Evolutionary conservation across 2,888 invertebrate species (phyloP), one percentile per base, ranked within the genome.

Genomic region (Microdon myrmicae): DNA sequence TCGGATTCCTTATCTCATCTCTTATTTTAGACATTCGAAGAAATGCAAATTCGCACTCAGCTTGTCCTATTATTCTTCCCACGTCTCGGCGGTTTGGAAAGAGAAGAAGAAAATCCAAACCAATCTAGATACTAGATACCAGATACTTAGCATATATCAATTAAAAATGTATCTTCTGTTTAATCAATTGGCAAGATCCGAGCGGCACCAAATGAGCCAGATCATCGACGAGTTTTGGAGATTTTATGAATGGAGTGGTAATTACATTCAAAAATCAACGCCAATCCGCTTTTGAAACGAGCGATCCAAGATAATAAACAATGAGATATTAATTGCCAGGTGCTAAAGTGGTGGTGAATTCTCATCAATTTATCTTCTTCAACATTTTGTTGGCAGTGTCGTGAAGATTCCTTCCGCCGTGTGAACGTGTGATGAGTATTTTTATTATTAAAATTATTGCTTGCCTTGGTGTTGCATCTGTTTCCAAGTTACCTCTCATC

Each of bases 201-300:
- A 8, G 37, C 10, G 19, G 35, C 14, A 13, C 6, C 7, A 28
- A 26, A 13, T 7, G 5, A 20, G 35, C n/a, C n/a, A n/a, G n/a
- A n/a, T n/a, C n/a, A n/a, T n/a, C n/a, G n/a, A 4, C 5, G n/a
- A 14, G 14, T 14, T 28, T 9, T 28, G 29, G n/a, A 28, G 7
- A 9, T 16, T 37, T 47, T 31, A 54, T 45, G 45, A 45, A 54
- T 45, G 12, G 37, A 23, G 31, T 44, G 44, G 25, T 45, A 54
- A 54, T 45, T 54, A 34, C 16, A 34, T 34, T 34, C 20, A n/a
- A 38, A 54, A 38, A 45, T 45, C 31, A 26, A 14, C 26, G 38
- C 25, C 26, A 26, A 54, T 32, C 25, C 16, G 32, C 48, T 31
- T 29, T 37, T 37, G 13, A 29, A 35, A 35, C 23, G 9, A 38